Base-by-base conservation (phyloP, 2,888 invertebrate genomes). In the Drosophila meridiana region DNA sequence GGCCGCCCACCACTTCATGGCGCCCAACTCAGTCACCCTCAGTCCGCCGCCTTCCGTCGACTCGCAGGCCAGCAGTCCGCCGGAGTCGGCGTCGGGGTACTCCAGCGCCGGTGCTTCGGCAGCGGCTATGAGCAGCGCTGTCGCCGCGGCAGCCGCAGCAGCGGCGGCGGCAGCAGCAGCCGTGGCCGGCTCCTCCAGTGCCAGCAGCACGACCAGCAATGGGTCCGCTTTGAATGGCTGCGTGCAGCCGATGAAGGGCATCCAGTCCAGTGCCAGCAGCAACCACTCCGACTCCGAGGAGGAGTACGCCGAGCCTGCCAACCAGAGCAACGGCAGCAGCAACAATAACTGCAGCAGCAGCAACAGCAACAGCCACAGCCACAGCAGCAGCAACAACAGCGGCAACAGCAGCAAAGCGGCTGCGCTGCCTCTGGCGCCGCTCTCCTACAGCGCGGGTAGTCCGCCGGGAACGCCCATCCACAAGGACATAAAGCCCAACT, bases 41-140 rank as follows among this genome's bases (percentile, higher is more conserved):
- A 97, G 97, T 92, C 98, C 98, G 66, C 97, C 98, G 30, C 98
- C 98, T 7, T 97, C 97, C 45, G 95, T 97, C 28, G 97, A 97
- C 92, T 97, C 97, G 89, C 96, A 96, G 90, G 96, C 97, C 55
- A 97, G 97, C 61, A 97, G 97, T 83, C 97, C 97, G 52, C 97
- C 97, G 6, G 97, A 97, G 89, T 95, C 96, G 20, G 48, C 68
- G 8, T 34, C 68, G 90, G 96, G 96, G 71, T 92, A 92, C 93
- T 93, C 88, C 64, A 91, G 88, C 66, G 82, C 92, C 26, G 73
- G 52, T 7, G 48, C 28, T 13, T 69, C 58, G 69, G 88, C 61
- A 6, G 70, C 77, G 2, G 45, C 62, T 13, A 52, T 52, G 52
- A 52, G 40, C 45, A 57, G 28, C 4, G 45, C 57, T 6, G 61